These are phyloP conservation scores for Apodemus agrarius DNA, from an alignment of 2,797 vertebrate genomes.

Conservation along the genomic window DNA sequence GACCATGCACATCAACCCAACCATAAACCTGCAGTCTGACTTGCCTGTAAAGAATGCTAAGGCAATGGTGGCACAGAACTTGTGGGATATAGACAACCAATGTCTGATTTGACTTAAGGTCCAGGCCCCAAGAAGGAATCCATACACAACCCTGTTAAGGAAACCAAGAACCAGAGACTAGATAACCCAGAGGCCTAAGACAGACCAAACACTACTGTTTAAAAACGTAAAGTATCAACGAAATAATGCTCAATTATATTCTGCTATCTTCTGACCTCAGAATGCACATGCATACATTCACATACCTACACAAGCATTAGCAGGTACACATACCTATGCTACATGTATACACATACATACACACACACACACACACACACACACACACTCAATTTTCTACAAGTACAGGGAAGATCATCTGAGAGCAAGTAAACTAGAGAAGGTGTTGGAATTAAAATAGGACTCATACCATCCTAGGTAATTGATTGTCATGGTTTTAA, in stretches of 20 bases:
- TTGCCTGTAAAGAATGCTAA: not conserved
- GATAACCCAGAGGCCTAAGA: not conserved
- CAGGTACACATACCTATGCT: not conserved
- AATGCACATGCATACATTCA: not conserved
- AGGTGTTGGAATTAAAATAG: conserved; percentile 29
- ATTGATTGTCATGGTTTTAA: conserved; percentile 49
- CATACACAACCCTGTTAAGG: not conserved
- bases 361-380: not conserved
- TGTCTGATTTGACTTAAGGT: not conserved
- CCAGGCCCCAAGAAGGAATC: not conserved
- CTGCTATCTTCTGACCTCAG: not conserved
- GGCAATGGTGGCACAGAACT: not conserved
- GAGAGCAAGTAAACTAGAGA: conserved; percentile 26
- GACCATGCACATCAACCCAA: too few species aligned
- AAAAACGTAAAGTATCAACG: not conserved
- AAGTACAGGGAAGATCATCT: not conserved
- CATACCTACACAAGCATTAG: not conserved
- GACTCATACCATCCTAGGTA: conserved; percentile 26
- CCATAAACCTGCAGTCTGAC: not conserved
- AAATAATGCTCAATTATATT: not conserved
- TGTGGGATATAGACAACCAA: not conserved
- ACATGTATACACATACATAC: not conserved
- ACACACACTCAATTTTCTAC: not conserved
- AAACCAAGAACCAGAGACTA: not conserved
- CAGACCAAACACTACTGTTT: not conserved